Base-by-base conservation (phyloP, 1,140 invertebrate genomes). In the Notospermus geniculatus region DNA sequence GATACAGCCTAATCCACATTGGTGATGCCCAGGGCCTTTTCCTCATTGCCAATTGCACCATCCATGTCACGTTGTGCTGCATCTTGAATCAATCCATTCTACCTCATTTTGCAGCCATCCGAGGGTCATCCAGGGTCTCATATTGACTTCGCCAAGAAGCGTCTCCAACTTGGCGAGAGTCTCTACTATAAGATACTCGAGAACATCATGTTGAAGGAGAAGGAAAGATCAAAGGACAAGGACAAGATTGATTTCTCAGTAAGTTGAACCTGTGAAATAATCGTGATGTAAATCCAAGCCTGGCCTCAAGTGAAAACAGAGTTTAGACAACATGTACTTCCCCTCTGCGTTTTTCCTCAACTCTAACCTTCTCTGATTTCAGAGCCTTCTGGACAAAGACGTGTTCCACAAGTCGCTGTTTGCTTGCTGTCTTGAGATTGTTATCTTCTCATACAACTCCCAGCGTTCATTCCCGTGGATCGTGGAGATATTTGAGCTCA, bases 381-480 rank as follows among this genome's bases (percentile, higher is more conserved):
- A 90, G 88, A 84, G 83, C 68, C 78, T 91, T 41, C 77, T 95
- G 53, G 86, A 87, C 53, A 88, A 92, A 72, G 89, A 91, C 59
- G 83, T 88, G 11, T 95, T 97, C 73, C 90, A 94, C 69, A 84
- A 89, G 53, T 90, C 91, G 50, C 82, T 97, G 30, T 93, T 95
- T 77, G 91, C 92, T 5, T 95, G 92, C 72, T 94, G 91, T 73
- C 83, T 95, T 57, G 94, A 97, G 82, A 93, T 98, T 69, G 91
- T 97, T 1, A 87, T 97, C 36, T 94, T 90, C 76, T 92, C 92
- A 0, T 96, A 95, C 77, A 91, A 91, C 75, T 89, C 91, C 54
- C 90, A 91, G 65, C 84, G 80, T 80, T 87, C 88, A 55, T 97
- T 98, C 80, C 95, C 95, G 0, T 95, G 94, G 90, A 89, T 97